phyloP scores from a whole-genome alignment of 2,888 invertebrate genomes.

The Polietes domitor region DNA sequence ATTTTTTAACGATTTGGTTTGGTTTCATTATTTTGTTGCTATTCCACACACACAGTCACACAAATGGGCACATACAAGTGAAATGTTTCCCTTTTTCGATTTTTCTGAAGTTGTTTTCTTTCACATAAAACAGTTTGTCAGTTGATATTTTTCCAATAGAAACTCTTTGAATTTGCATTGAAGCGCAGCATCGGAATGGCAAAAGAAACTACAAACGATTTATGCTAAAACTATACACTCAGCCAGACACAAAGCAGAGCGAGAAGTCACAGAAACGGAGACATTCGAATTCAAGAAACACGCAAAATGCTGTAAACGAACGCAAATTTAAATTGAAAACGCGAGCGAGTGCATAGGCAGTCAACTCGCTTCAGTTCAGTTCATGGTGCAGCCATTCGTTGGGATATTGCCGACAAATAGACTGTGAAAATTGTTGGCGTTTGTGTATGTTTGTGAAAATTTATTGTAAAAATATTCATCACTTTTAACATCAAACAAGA shows the following conservation, averaged over 20 bases:
- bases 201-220: constrained; percentile 40
- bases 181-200: constrained; percentile 43
- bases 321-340: constrained; percentile 31
- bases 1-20: constrained; percentile 41
- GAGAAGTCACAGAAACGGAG: constrained; percentile 18
- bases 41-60: not conserved
- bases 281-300: constrained; percentile 10
- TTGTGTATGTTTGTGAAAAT: not conserved
- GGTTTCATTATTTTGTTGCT: constrained; percentile 35
- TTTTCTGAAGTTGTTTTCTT: constrained; percentile 11
- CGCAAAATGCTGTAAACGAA: constrained; percentile 14
- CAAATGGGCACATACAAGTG: not conserved
- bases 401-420: too few species aligned
- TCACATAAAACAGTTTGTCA: constrained; percentile 24
- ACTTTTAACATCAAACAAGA: not conserved
- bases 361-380: too few species aligned
- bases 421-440: constrained; percentile 31
- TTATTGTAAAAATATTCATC: constrained; percentile 6
- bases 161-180: constrained; percentile 43
- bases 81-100: not conserved
- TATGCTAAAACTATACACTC: constrained; percentile 46
- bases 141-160: constrained; percentile 25
- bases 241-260: constrained; percentile 24
- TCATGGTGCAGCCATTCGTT: too few species aligned
- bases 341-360: not conserved